These are phyloP conservation scores for Allacma fusca DNA, from an alignment of 2,888 invertebrate species.

Conservation along the genomic window DNA sequence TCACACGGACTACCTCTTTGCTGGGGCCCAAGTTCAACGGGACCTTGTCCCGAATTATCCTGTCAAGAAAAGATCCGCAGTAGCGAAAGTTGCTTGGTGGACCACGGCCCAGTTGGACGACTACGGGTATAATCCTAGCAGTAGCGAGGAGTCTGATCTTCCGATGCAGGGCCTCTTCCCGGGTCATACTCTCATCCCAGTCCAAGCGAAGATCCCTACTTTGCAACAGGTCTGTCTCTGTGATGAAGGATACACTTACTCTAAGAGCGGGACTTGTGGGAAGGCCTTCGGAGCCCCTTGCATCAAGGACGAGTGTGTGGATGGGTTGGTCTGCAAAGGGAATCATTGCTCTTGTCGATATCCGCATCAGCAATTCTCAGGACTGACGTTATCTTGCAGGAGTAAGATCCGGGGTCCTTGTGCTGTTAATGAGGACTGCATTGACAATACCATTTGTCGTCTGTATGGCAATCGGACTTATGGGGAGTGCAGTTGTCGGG, in stretches of 20 bases:
- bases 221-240: neutral
- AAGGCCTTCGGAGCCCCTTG: neutral
- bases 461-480: neutral
- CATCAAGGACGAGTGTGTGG: neutral
- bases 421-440: neutral
- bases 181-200: neutral
- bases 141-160: too few relatives aligned
- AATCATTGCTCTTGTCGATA: conserved; percentile 18
- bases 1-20: too few relatives aligned
- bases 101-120: too few relatives aligned
- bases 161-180: too few relatives aligned
- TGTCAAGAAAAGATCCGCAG: too few relatives aligned
- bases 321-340: neutral
- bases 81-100: too few relatives aligned
- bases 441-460: neutral
- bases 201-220: neutral
- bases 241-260: neutral
- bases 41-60: conserved; percentile 21
- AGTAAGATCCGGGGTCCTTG: conserved; percentile 25
- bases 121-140: too few relatives aligned
- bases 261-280: neutral
- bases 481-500: conserved; percentile 17
- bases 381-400: neutral
- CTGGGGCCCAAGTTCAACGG: too few relatives aligned
- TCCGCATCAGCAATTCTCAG: neutral